Base-by-base conservation (phyloP, 1,140 invertebrate genomes). In the Drosophila equinoxialis region DNA sequence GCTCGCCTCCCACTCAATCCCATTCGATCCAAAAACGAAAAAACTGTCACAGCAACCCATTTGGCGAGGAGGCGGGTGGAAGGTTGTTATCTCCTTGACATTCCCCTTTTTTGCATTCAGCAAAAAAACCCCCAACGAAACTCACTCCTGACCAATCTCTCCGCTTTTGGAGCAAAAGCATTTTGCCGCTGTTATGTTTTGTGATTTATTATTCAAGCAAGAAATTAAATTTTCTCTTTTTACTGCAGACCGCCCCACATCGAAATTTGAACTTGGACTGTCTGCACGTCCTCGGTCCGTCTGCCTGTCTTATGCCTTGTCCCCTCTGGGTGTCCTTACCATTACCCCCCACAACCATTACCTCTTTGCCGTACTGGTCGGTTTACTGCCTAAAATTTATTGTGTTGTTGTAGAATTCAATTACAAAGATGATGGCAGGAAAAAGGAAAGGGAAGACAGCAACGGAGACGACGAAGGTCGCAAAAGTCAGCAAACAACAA, bases 151-250 rank as follows among this genome's bases (percentile, higher is more conserved):
- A 17, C 45, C 45, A 17, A 26, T 48, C 23, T 17, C 45, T 58
- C 14, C 58, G 33, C 39, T 67, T 11, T 14, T 33, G 39, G 33
- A 39, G 23, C 42, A 42, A 30, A 37, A 45, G 17, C 70, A 55
- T 45, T 70, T 59, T 59, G 57, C 57, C 64, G 65, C 79, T 84
- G 83, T 87, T 87, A 83, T 87, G 80, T 87, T 51, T 83, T 90
- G 81, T 90, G 87, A 90, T 90, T 90, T 90, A 90, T 90, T 90
- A 90, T 90, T 87, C 87, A 76, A 77, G 79, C 79, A 83, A 86
- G 82, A 90, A 90, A 90, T 90, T 90, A 90, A 90, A 87, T 90
- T 90, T 89, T 89, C 77, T 76, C 80, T 66, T 74, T 89, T 83
- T 87, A 77, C 74, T 76, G 77, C 80, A 82, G 65, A 23, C 26